Evolutionary conservation across 2,113 vertebrate species (phyloP), one percentile per base, ranked within the genome.

Genomic region (Megalops atlanticus): DNA sequence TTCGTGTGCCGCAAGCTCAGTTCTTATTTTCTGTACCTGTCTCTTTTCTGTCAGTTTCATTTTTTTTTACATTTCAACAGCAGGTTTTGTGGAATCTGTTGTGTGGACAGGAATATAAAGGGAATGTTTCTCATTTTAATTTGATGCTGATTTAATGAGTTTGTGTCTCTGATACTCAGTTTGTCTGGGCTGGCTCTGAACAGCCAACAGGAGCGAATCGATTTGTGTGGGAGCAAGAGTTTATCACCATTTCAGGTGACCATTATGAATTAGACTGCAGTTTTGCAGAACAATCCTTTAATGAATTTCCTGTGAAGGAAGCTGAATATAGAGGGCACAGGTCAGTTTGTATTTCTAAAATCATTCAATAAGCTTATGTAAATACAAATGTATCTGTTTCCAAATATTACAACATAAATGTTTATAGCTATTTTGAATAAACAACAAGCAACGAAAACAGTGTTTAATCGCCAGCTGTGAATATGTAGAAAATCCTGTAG

Each of bases 371-470:
- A 91, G 86, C 83, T 93, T 90, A 75, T 93, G 88, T 93, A 87
- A 90, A 93, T 93, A 92, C 87, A 88, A 89, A 86, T 85, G 84
- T 92, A 92, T 91, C 89, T 85, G 81, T 91, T 90, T 91, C 89
- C 85, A 91, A 87, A 89, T 93, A 92, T 88, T 91, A 88, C 91
- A 91, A 84, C 85, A 88, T 85, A 4, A 10, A 87, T 88, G 85
- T 91, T 83, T 80, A 91, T 90, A 90, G 86, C 87, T 89, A 93
- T 92, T 85, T 92, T 89, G 85, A 92, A 90, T 89, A 87, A 89
- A 83, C 84, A 88, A 86, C 84, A 85, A 86, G 87, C 89, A 89
- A 88, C 87, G 86, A 85, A 87, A 91, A 88, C 87, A 89, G 91
- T 92, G 80, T 87, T 79, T 91, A 88, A 85, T 85, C 88, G 80